Percentiles rank a stretch among this genome's conserved stretches.
phyloP scores from a whole-genome alignment of 2,888 invertebrate genomes.

The Eilema caniola region DNA sequence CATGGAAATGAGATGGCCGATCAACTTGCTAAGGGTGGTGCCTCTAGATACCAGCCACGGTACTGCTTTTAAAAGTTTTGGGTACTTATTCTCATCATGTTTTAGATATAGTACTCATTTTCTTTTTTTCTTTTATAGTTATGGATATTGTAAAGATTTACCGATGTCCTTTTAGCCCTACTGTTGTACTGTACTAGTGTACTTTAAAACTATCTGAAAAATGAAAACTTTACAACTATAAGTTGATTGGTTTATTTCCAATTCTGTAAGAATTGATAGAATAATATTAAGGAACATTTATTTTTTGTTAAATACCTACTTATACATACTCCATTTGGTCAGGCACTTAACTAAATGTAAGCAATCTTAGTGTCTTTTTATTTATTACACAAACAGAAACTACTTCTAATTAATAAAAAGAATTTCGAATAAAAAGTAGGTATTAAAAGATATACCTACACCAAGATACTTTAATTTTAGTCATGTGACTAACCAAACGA shows the following conservation, averaged over 20 bases:
- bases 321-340: not conserved
- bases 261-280: not conserved
- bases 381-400: no score
- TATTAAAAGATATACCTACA: no score
- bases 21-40: slow-evolving; percentile 92
- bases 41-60: slow-evolving; percentile 67
- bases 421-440: no score
- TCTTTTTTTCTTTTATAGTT: slow-evolving; percentile 3
- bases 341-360: not conserved
- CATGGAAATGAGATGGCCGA: slow-evolving; percentile 97
- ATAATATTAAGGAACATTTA: not conserved
- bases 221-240: not conserved
- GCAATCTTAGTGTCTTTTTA: no score
- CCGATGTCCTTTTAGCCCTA: not conserved
- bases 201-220: not conserved
- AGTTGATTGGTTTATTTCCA: not conserved
- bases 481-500: not conserved
- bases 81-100: not conserved
- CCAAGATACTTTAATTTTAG: not conserved
- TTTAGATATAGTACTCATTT: not conserved
- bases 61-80: not conserved
- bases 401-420: no score
- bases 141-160: not conserved
- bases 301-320: not conserved
- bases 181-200: no score